Percentiles rank a stretch among this genome's conserved stretches.
Evolutionary conservation across 2,797 vertebrate species (phyloP).

Genomic region (Setipinna tenuifilis): DNA sequence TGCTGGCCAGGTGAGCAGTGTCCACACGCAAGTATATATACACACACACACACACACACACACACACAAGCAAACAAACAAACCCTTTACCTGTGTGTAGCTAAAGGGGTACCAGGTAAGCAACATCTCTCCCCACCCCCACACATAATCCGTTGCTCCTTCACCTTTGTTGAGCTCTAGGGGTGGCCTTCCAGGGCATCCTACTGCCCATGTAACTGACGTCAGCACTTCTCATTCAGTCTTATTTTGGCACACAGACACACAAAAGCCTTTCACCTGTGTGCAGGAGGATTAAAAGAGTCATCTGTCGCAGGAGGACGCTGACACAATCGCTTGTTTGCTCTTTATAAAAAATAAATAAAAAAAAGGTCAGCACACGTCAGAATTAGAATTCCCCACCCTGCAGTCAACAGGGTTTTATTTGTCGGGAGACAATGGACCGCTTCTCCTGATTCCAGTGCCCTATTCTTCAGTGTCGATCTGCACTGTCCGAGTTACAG

Average conservation of each 20-base stretch:
- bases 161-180: not conserved
- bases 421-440: not conserved
- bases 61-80: no score
- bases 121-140: no score
- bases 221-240: not conserved
- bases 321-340: not conserved
- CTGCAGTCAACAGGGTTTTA: not conserved
- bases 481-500: not conserved
- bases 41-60: constrained; percentile 1
- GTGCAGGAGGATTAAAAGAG: not conserved
- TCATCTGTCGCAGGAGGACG: not conserved
- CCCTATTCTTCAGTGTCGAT: not conserved
- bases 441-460: not conserved
- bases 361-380: not conserved
- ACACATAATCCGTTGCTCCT: no score
- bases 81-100: not conserved
- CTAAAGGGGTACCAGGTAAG: no score
- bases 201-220: not conserved
- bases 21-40: not conserved
- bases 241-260: no score
- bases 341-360: not conserved
- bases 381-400: constrained; percentile 26
- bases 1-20: constrained; percentile 86
- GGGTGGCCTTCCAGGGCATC: not conserved
- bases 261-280: no score